A percentile compares a stretch with the other conserved stretches of the same genome.
Evolutionary conservation across 1,140 invertebrate genomes (phyloP).

Genomic region (Drosophila setifemur): DNA sequence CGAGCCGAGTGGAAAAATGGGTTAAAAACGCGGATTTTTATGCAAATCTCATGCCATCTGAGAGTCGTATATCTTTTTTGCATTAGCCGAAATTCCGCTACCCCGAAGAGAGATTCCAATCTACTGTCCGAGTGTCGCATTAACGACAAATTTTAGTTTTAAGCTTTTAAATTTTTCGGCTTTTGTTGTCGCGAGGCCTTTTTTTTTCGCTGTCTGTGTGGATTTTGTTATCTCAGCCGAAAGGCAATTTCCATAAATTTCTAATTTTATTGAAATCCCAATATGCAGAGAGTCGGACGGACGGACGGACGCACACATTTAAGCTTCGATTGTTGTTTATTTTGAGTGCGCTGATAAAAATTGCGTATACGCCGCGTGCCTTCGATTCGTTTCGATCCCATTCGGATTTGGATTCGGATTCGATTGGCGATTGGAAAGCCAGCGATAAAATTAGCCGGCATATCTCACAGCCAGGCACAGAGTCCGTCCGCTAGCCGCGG

Average conservation of each 20-base stretch:
- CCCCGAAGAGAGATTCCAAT: constrained; percentile 29
- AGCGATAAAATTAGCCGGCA: constrained; percentile 24
- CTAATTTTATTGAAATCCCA: constrained; percentile 77
- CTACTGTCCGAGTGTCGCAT: constrained; percentile 59
- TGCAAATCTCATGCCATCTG: constrained; percentile 33
- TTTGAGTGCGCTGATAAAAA: constrained; percentile 51
- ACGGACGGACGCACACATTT: constrained; percentile 1
- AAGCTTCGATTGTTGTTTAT: constrained; percentile 21
- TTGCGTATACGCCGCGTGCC: constrained; percentile 64
- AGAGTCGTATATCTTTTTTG: constrained; percentile 47
- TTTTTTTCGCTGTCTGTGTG: constrained; percentile 11
- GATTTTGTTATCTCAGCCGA: constrained; percentile 59
- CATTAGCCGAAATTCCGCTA: constrained; percentile 22
- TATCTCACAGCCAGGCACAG: constrained; percentile 20
- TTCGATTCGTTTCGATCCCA: constrained; percentile 15
- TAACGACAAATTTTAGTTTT: constrained; percentile 78
- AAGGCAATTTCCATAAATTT: constrained; percentile 76
- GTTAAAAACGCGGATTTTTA: constrained; percentile 38
- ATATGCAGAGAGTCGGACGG: constrained; percentile 1
- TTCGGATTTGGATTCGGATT: constrained; percentile 3
- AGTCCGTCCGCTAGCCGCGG: neutral
- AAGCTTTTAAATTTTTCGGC: constrained; percentile 69
- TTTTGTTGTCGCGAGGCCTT: constrained; percentile 34
- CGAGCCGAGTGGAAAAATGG: constrained; percentile 22
- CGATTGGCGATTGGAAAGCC: constrained; percentile 22